Conservation (phyloP, 2,888 invertebrate genomes). For the Odontothrips loti region DNA sequence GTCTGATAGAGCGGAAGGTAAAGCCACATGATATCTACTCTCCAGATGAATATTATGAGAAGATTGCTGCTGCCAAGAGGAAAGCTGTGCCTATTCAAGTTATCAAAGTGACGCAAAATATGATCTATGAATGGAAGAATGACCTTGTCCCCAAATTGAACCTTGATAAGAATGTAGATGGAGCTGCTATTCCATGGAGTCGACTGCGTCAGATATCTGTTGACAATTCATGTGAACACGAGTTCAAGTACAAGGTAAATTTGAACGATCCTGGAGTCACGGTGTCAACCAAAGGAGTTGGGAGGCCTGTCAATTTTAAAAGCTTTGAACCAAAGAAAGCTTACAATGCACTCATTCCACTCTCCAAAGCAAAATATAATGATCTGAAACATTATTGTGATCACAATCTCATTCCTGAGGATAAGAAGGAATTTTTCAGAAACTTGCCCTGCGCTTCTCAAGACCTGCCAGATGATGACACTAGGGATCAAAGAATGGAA, state of each 20-base stretch:
- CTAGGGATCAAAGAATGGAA: not conserved
- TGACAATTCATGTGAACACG: not conserved
- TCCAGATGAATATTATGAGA: not conserved
- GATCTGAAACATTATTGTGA: not conserved
- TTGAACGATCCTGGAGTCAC: not conserved
- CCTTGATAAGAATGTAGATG: not conserved
- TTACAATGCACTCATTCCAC: not conserved
- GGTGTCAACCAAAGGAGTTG: not conserved
- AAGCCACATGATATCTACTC: slow-evolving; percentile 27
- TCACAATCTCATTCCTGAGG: not conserved
- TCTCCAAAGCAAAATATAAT: not conserved
- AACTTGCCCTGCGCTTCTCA: not conserved
- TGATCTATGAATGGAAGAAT: not conserved
- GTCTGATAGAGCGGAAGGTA: slow-evolving; percentile 37
- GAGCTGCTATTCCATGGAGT: not conserved
- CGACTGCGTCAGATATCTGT: not conserved
- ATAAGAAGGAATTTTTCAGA: not conserved
- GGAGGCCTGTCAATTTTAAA: not conserved
- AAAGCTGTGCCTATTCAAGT: not conserved
- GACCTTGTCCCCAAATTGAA: not conserved
- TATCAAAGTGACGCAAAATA: not conserved
- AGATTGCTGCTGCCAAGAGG: not conserved
- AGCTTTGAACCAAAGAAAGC: not conserved
- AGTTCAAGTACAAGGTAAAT: not conserved
- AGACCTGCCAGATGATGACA: no score